A percentile compares a stretch with the other conserved stretches of the same genome.
These are phyloP conservation scores for Psittacula echo DNA, from an alignment of 2,797 vertebrate genomes.

Conservation along the genomic window DNA sequence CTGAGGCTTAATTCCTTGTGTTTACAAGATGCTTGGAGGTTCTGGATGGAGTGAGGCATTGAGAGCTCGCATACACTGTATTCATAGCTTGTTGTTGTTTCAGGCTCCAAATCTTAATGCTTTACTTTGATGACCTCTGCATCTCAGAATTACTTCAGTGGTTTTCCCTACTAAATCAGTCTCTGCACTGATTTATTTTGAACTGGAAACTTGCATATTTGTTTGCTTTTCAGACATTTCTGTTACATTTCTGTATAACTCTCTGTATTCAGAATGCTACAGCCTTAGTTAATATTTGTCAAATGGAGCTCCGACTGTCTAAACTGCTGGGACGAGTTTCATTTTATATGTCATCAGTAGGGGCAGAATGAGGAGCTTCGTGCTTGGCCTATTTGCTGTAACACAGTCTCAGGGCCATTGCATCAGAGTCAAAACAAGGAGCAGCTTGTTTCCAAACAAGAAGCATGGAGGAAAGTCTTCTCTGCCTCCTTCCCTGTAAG, in stretches of 20 bases:
- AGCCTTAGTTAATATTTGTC: slow-evolving; percentile 77
- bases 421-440: slow-evolving; percentile 80
- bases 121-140: background rate
- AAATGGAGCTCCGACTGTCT: slow-evolving; percentile 70
- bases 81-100: background rate
- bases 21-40: background rate
- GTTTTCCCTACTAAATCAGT: background rate
- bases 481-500: slow-evolving; percentile 68
- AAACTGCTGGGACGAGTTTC: slow-evolving; percentile 74
- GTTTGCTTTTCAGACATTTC: slow-evolving; percentile 34
- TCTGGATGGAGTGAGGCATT: background rate
- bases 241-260: background rate
- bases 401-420: slow-evolving; percentile 75
- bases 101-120: background rate
- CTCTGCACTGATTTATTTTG: background rate
- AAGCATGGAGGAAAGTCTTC: slow-evolving; percentile 75
- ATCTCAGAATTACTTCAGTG: background rate
- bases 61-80: background rate
- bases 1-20: background rate
- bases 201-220: slow-evolving; percentile 27
- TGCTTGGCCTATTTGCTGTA: slow-evolving; percentile 76
- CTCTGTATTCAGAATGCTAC: slow-evolving; percentile 16
- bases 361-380: slow-evolving; percentile 75
- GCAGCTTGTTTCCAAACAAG: slow-evolving; percentile 80
- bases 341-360: slow-evolving; percentile 76